These are phyloP conservation scores for Napeogenes sylphis DNA, from an alignment of 2,888 invertebrate genomes.

Conservation along the genomic window DNA sequence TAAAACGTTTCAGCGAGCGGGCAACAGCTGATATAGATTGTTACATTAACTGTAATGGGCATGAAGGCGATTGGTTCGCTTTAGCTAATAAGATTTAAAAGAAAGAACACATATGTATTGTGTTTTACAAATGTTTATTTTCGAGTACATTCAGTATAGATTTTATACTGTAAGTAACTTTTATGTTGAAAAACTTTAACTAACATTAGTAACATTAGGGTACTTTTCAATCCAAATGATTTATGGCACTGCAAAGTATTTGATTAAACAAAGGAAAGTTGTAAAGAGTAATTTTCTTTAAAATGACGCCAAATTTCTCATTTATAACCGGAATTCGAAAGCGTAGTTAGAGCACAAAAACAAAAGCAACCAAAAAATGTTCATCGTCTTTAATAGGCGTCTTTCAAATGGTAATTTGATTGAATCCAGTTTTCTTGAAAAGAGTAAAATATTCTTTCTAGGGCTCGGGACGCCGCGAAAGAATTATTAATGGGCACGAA, in stretches of 20 bases:
- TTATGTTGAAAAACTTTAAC: too few relatives aligned
- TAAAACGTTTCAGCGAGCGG: slow-evolving; percentile 52
- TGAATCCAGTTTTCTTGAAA: slow-evolving; percentile 65
- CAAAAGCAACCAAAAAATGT: slow-evolving; percentile 54
- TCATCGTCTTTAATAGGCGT: slow-evolving; percentile 55
- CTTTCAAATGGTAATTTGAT: slow-evolving; percentile 74
- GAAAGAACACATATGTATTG: background rate
- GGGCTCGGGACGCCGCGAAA: slow-evolving; percentile 53
- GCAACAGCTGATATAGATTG: slow-evolving; percentile 61
- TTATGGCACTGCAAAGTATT: background rate
- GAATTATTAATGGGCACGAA: slow-evolving; percentile 68
- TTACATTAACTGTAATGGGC: slow-evolving; percentile 30
- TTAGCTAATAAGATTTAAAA: slow-evolving; percentile 1
- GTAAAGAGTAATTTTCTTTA: background rate
- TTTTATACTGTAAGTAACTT: too few relatives aligned
- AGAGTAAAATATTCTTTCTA: slow-evolving; percentile 73
- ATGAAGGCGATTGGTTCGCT: slow-evolving; percentile 21
- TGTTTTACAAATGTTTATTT: too few relatives aligned
- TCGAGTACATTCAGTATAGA: too few relatives aligned
- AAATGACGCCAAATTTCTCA: background rate
- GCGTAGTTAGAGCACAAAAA: slow-evolving; percentile 27
- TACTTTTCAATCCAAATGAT: too few relatives aligned
- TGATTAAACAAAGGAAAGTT: background rate
- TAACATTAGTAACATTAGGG: too few relatives aligned
- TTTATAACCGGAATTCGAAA: slow-evolving; percentile 12